Conservation (phyloP, 1,140 invertebrate genomes). For the Cydia fagiglandana region DNA sequence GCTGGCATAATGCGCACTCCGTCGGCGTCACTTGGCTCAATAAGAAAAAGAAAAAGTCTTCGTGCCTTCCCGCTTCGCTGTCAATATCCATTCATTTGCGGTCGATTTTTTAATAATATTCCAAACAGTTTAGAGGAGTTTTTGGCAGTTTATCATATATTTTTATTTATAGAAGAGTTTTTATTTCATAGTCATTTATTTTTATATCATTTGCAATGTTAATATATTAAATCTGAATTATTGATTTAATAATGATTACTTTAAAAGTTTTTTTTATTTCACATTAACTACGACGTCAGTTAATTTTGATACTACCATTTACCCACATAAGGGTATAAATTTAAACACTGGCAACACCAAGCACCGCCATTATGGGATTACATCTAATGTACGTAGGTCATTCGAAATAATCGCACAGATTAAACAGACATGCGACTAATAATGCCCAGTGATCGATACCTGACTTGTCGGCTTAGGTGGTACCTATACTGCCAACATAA, state of each 20-base stretch:
- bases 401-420: conserved; percentile 77
- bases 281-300: conserved; percentile 36
- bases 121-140: background rate
- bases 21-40: conserved; percentile 52
- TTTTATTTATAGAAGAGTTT: too few relatives aligned
- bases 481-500: conserved; percentile 29
- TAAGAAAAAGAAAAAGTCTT: conserved; percentile 63
- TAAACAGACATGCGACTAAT: conserved; percentile 56
- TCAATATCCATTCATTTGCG: conserved; percentile 58
- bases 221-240: background rate
- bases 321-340: conserved; percentile 54
- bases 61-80: conserved; percentile 59
- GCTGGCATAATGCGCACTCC: conserved; percentile 53
- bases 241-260: background rate
- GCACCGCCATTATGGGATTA: conserved; percentile 69
- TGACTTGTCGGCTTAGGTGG: conserved; percentile 28
- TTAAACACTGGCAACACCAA: conserved; percentile 61
- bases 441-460: conserved; percentile 64
- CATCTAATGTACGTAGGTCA: conserved; percentile 74
- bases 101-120: conserved; percentile 41
- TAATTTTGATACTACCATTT: conserved; percentile 35
- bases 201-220: background rate
- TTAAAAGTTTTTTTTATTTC: conserved; percentile 42
- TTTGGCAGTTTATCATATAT: background rate
- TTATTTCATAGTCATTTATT: background rate